Conservation (phyloP, 1,140 invertebrate species). For the Theocolax elegans region DNA sequence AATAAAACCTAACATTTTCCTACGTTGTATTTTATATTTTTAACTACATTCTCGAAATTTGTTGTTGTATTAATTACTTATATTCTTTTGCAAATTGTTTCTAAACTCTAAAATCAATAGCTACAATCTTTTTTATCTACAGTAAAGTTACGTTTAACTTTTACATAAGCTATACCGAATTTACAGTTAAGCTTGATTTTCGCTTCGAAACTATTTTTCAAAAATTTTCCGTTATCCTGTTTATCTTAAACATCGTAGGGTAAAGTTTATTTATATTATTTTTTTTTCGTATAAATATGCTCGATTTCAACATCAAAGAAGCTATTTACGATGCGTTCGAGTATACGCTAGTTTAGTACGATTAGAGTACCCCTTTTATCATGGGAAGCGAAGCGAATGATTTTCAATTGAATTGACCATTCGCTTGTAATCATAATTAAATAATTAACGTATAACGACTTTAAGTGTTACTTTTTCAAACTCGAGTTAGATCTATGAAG, state of each 20-base stretch:
- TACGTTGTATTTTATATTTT: constrained; percentile 14
- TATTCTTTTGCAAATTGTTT: constrained; percentile 25
- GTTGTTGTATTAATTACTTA: not conserved
- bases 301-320: constrained; percentile 36
- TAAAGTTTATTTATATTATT: constrained; percentile 46
- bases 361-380: constrained; percentile 1
- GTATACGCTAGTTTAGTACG: not conserved
- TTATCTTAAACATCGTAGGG: constrained; percentile 17
- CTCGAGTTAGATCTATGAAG: no score
- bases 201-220: constrained; percentile 12
- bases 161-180: constrained; percentile 29
- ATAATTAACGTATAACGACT: not conserved
- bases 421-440: not conserved
- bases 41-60: constrained; percentile 20
- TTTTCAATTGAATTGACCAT: constrained; percentile 15
- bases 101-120: constrained; percentile 38
- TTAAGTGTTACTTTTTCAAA: no score
- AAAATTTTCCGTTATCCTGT: constrained; percentile 41
- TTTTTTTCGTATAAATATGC: constrained; percentile 41
- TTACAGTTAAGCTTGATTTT: constrained; percentile 25
- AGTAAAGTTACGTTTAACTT: constrained; percentile 22
- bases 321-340: not conserved
- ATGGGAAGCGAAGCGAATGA: not conserved
- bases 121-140: constrained; percentile 13
- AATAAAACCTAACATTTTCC: constrained; percentile 26